A percentile compares a stretch with the other conserved stretches of the same genome.
phyloP scores from a whole-genome alignment of 2,888 invertebrate genomes.

The Hirtodrosophila trivittata region DNA sequence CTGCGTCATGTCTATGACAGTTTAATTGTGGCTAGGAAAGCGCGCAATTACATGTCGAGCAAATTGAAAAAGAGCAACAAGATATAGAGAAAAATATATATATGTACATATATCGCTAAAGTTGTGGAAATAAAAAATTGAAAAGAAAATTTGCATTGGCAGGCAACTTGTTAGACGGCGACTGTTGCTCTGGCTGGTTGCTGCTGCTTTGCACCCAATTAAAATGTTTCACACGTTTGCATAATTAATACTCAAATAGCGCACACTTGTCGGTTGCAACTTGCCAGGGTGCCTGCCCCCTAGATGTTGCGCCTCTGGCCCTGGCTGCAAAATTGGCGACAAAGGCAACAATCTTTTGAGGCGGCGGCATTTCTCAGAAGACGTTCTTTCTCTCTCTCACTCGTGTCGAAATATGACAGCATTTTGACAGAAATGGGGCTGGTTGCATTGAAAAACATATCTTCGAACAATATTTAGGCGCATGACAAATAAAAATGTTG shows the following conservation, averaged over 20 bases:
- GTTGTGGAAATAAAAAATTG: conserved; percentile 63
- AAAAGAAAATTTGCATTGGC: conserved; percentile 74
- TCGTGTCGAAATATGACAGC: conserved; percentile 61
- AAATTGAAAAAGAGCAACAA: no score
- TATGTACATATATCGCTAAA: conserved; percentile 28
- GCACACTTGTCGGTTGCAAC: conserved; percentile 66
- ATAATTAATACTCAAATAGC: conserved; percentile 83
- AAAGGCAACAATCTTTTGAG: conserved; percentile 28
- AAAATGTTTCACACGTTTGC: conserved; percentile 84
- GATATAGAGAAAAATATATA: conserved; percentile 7
- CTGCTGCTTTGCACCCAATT: conserved; percentile 80
- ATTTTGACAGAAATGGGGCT: conserved; percentile 70
- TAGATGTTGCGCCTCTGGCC: no score
- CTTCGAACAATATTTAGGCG: conserved; percentile 50
- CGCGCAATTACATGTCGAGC: conserved; percentile 73
- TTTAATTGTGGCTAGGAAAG: conserved; percentile 78
- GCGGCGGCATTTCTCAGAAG: conserved; percentile 66
- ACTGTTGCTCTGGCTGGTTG: conserved; percentile 16
- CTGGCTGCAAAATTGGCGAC: conserved; percentile 63
- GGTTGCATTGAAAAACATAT: conserved; percentile 26
- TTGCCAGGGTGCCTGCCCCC: background rate
- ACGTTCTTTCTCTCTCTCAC: conserved; percentile 14
- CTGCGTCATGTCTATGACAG: conserved; percentile 77
- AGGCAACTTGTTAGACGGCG: conserved; percentile 52
- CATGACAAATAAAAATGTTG: conserved; percentile 74